phyloP scores from a whole-genome alignment of 2,113 vertebrate species.

The Anthoscopus minutus region DNA sequence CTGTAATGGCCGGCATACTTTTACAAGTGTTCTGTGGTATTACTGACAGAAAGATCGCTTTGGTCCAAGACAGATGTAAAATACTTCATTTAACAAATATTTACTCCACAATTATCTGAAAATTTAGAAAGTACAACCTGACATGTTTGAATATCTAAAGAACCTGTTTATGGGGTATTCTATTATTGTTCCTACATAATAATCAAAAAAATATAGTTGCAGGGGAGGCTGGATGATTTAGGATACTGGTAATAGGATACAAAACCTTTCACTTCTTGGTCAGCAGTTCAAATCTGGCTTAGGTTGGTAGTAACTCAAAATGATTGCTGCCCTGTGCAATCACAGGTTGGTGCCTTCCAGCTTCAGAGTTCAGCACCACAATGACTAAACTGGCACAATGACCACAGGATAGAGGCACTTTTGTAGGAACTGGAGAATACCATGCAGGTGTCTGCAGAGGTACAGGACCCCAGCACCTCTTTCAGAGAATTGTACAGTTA shows the following conservation, averaged over 20 bases:
- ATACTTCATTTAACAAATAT: slow-evolving; percentile 68
- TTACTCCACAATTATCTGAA: slow-evolving; percentile 69
- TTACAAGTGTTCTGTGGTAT: slow-evolving; percentile 66
- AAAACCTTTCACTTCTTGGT: slow-evolving; percentile 56
- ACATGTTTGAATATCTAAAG: slow-evolving; percentile 65
- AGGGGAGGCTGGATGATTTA: slow-evolving; percentile 50
- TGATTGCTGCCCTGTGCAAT: not conserved
- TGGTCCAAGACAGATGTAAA: slow-evolving; percentile 69
- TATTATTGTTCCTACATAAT: slow-evolving; percentile 59
- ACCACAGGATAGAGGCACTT: not conserved
- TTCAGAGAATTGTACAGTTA: not conserved
- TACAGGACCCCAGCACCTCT: not conserved
- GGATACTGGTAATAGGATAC: slow-evolving; percentile 45
- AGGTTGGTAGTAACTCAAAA: not conserved
- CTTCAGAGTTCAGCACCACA: not conserved
- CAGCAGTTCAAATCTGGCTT: slow-evolving; percentile 32
- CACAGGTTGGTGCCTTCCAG: not conserved
- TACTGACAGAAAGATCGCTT: slow-evolving; percentile 64
- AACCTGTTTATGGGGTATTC: slow-evolving; percentile 61
- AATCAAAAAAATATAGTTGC: slow-evolving; percentile 50
- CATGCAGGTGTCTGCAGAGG: not conserved
- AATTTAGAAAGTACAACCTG: slow-evolving; percentile 69
- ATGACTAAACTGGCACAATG: not conserved
- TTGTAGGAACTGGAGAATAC: not conserved
- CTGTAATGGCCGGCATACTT: slow-evolving; percentile 67